Evolutionary conservation across 2,113 vertebrate genomes (phyloP).

Genomic region (Passer montanus): DNA sequence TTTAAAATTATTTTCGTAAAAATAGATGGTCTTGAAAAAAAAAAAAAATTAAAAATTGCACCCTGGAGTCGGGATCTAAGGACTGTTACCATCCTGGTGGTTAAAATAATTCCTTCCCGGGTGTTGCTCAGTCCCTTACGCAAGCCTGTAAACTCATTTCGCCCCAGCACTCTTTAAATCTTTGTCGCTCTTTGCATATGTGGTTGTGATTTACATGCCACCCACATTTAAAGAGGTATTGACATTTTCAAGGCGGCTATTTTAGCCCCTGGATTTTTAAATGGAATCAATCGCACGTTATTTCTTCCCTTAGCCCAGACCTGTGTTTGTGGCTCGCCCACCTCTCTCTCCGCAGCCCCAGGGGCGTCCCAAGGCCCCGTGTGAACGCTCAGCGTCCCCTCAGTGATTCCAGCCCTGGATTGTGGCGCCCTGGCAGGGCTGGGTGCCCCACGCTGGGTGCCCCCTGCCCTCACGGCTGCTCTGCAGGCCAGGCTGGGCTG

Average conservation of each 20-base stretch:
- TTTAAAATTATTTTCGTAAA: constrained; percentile 58
- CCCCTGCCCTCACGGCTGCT: neutral
- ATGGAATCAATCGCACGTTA: constrained; percentile 8
- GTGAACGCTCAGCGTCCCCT: neutral
- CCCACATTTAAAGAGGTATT: constrained; percentile 60
- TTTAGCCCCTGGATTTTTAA: constrained; percentile 51
- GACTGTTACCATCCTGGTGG: constrained; percentile 27
- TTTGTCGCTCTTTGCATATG: constrained; percentile 35
- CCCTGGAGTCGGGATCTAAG: constrained; percentile 26
- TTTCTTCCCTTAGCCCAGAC: neutral
- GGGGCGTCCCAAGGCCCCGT: neutral
- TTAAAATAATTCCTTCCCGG: constrained; percentile 50
- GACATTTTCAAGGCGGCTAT: constrained; percentile 40
- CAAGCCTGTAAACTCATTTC: constrained; percentile 48
- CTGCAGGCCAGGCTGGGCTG: neutral
- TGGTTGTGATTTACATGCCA: constrained; percentile 50
- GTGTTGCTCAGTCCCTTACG: constrained; percentile 41
- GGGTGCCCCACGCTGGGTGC: neutral
- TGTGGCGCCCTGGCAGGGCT: neutral
- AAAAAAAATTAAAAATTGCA: neutral
- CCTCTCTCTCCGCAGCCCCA: neutral
- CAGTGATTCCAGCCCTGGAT: neutral
- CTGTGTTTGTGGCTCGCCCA: neutral
- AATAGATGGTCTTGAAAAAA: constrained; percentile 27
- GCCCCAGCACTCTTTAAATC: constrained; percentile 37